A percentile compares a stretch with the other conserved stretches of the same genome.
These are phyloP conservation scores for Theristus sp. DNA, from an alignment of 2,888 invertebrate genomes.

Conservation along the genomic window DNA sequence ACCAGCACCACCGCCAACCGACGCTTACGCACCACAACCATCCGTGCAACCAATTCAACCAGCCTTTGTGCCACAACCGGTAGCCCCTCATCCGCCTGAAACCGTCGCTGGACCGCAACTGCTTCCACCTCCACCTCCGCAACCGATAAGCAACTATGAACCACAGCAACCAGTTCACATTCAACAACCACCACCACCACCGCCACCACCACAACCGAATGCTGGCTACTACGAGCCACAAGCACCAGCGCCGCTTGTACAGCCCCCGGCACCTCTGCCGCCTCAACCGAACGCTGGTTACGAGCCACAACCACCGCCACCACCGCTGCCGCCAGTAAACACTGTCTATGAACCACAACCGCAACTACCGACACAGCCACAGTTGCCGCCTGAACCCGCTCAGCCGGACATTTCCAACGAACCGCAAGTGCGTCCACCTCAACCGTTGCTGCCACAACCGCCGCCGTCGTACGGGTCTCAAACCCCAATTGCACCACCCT, in stretches of 20 bases:
- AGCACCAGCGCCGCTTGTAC: neutral
- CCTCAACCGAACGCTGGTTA: neutral
- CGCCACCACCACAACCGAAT: neutral
- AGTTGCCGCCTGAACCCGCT: neutral
- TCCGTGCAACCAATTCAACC: too few species aligned
- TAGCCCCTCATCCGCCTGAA: too few species aligned
- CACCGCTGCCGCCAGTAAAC: neutral
- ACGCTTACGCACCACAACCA: too few species aligned
- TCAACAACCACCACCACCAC: neutral
- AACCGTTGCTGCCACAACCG: conserved; percentile 6
- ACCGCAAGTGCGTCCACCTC: neutral
- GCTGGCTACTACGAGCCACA: neutral
- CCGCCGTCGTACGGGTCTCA: neutral
- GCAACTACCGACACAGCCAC: neutral
- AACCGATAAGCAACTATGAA: too few species aligned
- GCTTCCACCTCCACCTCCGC: too few species aligned
- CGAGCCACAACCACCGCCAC: neutral
- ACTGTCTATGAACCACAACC: neutral
- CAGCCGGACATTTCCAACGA: too few species aligned
- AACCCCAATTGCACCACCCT: neutral
- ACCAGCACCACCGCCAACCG: too few species aligned
- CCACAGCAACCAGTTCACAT: neutral
- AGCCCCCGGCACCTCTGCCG: neutral
- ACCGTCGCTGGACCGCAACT: too few species aligned
- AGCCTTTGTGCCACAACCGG: too few species aligned